These are phyloP conservation scores for Campylomormyrus numenius DNA, from an alignment of 2,113 vertebrate species.

Conservation along the genomic window DNA sequence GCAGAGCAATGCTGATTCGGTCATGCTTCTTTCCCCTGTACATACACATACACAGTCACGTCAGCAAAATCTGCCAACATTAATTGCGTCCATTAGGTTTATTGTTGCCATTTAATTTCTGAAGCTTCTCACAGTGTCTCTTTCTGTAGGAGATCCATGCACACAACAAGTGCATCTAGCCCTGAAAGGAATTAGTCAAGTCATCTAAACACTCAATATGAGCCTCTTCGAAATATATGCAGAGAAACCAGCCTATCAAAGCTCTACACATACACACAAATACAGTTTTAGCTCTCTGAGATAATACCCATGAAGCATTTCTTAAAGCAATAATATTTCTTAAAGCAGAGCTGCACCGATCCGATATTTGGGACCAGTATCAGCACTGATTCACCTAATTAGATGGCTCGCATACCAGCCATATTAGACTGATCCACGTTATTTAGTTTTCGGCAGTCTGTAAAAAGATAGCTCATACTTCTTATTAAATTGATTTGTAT, in stretches of 20 bases:
- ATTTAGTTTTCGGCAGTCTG: too few relatives aligned
- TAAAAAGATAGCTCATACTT: too few relatives aligned
- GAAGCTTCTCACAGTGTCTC: conserved; percentile 69
- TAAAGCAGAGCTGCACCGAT: neutral
- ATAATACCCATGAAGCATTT: neutral
- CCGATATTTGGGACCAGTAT: neutral
- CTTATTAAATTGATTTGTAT: too few relatives aligned
- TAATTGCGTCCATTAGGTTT: neutral
- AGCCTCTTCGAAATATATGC: neutral
- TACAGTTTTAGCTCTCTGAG: neutral
- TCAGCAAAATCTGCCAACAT: neutral
- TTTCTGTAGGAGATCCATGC: conserved; percentile 86
- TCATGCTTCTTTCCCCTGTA: conserved; percentile 80
- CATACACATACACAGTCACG: neutral
- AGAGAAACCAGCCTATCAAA: neutral
- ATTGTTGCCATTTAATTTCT: neutral
- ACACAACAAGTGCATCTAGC: conserved; percentile 88
- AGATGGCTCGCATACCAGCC: too few relatives aligned
- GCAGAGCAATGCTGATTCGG: conserved; percentile 73
- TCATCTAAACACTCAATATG: conserved; percentile 9
- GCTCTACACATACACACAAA: neutral
- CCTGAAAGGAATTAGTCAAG: conserved; percentile 62
- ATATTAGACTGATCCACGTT: too few relatives aligned
- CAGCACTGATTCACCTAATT: too few relatives aligned
- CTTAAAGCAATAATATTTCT: neutral